Percentiles rank a stretch among this genome's conserved stretches.
phyloP scores from a whole-genome alignment of 2,113 vertebrate species.

The Smithornis capensis region DNA sequence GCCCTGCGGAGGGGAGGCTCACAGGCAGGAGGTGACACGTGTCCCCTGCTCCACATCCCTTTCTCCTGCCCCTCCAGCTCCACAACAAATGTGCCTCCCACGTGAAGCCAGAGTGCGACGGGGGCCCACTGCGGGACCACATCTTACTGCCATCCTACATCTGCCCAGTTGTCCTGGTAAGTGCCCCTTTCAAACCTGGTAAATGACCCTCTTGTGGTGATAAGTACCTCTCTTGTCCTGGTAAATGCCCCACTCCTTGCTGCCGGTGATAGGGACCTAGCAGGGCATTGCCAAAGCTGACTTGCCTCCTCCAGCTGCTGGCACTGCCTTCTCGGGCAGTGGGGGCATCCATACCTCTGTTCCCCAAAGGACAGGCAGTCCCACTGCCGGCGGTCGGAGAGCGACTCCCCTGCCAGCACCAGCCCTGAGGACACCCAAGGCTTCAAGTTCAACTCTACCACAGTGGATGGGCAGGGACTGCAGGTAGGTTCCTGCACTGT shows the following conservation, averaged over 20 bases:
- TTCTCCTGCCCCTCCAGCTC: conserved; percentile 72
- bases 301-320: neutral
- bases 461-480: conserved; percentile 82
- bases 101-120: conserved; percentile 86
- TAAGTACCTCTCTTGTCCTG: conserved; percentile 51
- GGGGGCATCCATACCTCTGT: neutral
- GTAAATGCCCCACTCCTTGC: neutral
- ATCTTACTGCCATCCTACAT: conserved; percentile 88
- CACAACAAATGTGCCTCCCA: conserved; percentile 93
- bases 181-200: neutral
- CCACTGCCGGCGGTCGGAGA: conserved; percentile 75
- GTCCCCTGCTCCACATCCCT: neutral
- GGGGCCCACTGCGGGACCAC: conserved; percentile 88
- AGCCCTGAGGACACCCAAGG: conserved; percentile 81
- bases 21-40: accelerated
- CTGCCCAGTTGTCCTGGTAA: conserved; percentile 87
- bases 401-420: conserved; percentile 79
- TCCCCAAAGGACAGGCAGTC: conserved; percentile 70
- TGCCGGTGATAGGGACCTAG: accelerated
- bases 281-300: accelerated
- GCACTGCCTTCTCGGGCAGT: accelerated
- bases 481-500: conserved; percentile 49
- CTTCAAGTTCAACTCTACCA: conserved; percentile 79
- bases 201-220: conserved; percentile 64
- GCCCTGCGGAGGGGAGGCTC: neutral